Base-by-base conservation (phyloP, 2,797 vertebrate species). In the Danio tinwini region DNA sequence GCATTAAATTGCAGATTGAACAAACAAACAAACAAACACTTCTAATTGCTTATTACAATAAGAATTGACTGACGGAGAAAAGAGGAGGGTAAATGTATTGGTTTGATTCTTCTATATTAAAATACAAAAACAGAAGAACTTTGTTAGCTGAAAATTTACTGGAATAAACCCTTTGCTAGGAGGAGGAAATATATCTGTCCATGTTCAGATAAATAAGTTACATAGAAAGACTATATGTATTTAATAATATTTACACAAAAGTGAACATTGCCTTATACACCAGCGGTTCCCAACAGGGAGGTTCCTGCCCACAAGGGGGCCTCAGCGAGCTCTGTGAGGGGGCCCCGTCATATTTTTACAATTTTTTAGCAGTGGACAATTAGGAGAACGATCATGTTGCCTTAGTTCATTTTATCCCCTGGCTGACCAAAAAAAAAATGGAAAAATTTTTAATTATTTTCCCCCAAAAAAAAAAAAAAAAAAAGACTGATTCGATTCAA, bases 191-290 rank as follows among this genome's bases (percentile, higher is more conserved):
- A 58, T 39, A 42, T 77, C 58, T 59, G 56, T 69, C 68, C 75
- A 49, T 40, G 53, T 21, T 59, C 64, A 49, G 44, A 68, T 77
- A 77, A 77, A 69, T 69, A 77, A 77, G 77, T 77, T 68, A 77
- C 42, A 68, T 68, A 14, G 44, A 55, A 49, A 68, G 77, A 47
- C 39, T 62, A 59, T 4, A 53, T 77, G 55, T 59, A 69, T 68
- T 50, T 1, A 2, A 59, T 50, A 49, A 44, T 68, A 69, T 77
- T 69, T 77, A 69, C 53, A 69, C 55, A 67, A 68, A 19, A 58
- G 52, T 67, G 19, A 55, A 17, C 40, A 49, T 37, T 29, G 40
- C 39, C 44, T 56, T n/a, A 50, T 17, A n/a, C n/a, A n/a, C n/a
- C n/a, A n/a, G n/a, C n/a, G n/a, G n/a, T n/a, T n/a, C n/a, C n/a